Evolutionary conservation across 2,797 vertebrate genomes (phyloP), one percentile per base, ranked within the genome.

Genomic region (Buceros bicornis): DNA sequence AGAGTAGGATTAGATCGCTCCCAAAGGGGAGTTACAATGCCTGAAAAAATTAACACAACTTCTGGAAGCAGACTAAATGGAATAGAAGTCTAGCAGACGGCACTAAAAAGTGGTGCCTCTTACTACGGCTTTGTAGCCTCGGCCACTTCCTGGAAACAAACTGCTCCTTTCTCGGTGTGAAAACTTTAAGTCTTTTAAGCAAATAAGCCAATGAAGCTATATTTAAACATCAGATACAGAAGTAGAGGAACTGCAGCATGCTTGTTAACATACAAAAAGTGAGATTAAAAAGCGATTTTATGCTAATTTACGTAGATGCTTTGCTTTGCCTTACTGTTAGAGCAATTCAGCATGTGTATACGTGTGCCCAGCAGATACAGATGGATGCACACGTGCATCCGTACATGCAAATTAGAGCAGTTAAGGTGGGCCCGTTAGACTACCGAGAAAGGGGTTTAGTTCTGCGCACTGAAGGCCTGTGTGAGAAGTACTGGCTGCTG

Each of bases 401-500:
- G 28, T 66, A 82, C 24, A 1, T 42, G 71, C 91, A 82, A 79
- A 54, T 60, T 53, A 16, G 93, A 94, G 83, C 76, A 25, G 91
- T 57, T 93, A 90, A 64, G 7, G 0, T 2, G 69, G 70, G 83
- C 76, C 96, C 90, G 22, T 45, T 47, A 28, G 66, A 60, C 26
- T 95, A 73, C 88, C 14, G 12, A 57, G 76, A 72, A 90, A 62
- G 96, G 53, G 82, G 70, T 94, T 96, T 89, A 66, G 79, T 96
- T 94, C 80, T 26, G 29, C 64, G 92, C 33, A 37, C 90, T 10
- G 65, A 66, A 90, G 94, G 93, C 86, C 87, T 82, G 91, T 16
- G 22, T 89, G 95, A 96, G 95, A 97, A 97, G 95, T 92, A 20
- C 91, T 90, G 93, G 93, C 93, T 96, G 95, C 95, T 98, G 98